Evolutionary conservation across 2,888 invertebrate species (phyloP), one percentile per base, ranked within the genome.

Genomic region (Bombylius major): DNA sequence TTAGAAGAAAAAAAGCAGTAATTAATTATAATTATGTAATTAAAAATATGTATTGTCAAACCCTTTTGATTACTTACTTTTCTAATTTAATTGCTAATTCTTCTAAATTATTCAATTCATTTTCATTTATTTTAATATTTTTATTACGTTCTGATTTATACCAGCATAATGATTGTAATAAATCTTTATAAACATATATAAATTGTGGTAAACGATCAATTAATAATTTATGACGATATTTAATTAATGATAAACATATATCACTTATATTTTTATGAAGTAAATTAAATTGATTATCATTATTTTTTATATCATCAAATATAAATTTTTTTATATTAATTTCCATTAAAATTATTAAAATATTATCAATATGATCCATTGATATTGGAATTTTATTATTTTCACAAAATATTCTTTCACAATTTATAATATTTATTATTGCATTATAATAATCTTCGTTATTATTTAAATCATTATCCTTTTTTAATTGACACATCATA

Each of bases 191-290:
- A 9, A 74, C 59, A 1, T 67, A 63, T 46, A 66, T 62, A 60
- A 71, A 63, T 53, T 73, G 73, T 8, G 71, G 66, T 1, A 71
- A 66, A 0, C 74, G 69, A 62, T 72, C 71, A 59, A 67, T 61
- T 50, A 72, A 61, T 1, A 70, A 59, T 2, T 64, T 12, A 36
- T 63, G 62, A 12, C 70, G 68, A 47, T 66, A 64, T 36, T 67
- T 67, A 31, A 73, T 60, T 32, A 73, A 51, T 1, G 63, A 57
- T 36, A 64, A 55, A 53, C 68, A 67, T 5, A 71, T 63, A 36
- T 66, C 67, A 0, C 64, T 64, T 49, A 73, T 66, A 4, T 63
- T 52, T 0, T 58, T 48, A 46, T 70, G 67, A 32, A 72, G 39
- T 4, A 55, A 48, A 7, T 64, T 3, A 45, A 45, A 14, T 7